Evolutionary conservation across 2,113 vertebrate genomes (phyloP).

Genomic region (Aegotheles bennettii): DNA sequence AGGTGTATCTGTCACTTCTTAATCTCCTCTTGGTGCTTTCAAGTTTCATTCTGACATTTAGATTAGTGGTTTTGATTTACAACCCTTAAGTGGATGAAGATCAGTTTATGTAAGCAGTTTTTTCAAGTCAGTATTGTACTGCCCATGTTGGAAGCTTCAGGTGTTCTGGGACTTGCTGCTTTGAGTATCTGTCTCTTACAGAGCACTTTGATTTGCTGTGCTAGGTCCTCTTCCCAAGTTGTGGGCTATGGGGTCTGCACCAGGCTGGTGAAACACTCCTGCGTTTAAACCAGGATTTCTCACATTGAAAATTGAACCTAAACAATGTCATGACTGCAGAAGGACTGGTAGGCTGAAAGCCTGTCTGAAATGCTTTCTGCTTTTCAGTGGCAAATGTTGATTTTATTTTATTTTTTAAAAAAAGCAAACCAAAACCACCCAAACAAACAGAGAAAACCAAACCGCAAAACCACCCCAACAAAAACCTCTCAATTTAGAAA

Average conservation of each 20-base stretch:
- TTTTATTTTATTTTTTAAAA: too few species aligned
- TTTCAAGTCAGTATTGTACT: fast-evolving
- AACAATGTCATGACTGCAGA: not conserved
- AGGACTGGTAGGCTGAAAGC: not conserved
- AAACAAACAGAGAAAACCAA: not conserved
- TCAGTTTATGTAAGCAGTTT: not conserved
- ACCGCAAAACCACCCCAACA: not conserved
- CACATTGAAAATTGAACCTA: not conserved
- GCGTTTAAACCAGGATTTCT: not conserved
- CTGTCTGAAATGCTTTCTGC: not conserved
- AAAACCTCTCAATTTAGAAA: not conserved
- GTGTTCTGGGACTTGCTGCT: not conserved
- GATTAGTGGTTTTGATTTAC: not conserved
- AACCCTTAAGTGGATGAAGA: not conserved
- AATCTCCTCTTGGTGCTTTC: not conserved
- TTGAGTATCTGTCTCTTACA: fast-evolving
- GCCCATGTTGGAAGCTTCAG: not conserved
- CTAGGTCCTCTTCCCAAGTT: not conserved
- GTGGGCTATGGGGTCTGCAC: not conserved
- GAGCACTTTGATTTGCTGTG: not conserved
- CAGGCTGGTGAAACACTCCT: not conserved
- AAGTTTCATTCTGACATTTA: not conserved
- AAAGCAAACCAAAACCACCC: not conserved
- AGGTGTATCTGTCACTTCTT: fast-evolving
- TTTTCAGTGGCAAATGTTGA: not conserved